These are phyloP conservation scores for Oreochromis tanganicae DNA, from an alignment of 2,113 vertebrate species.

Conservation along the genomic window DNA sequence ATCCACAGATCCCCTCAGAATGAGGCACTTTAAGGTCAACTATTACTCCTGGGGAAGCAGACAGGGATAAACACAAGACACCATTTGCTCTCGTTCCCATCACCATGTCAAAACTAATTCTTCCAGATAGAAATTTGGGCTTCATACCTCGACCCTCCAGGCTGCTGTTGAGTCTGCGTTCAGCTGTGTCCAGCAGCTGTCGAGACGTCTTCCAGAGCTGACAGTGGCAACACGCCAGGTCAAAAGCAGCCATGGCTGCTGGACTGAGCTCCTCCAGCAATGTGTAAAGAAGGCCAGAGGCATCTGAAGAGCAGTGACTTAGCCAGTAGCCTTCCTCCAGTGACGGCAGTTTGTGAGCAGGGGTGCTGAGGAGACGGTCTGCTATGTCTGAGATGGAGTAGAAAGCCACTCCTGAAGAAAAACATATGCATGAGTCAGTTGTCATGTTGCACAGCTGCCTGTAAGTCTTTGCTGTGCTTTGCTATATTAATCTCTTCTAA, in stretches of 20 bases:
- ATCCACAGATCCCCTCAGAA: slow-evolving; percentile 80
- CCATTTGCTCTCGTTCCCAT: not conserved
- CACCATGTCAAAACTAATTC: not conserved
- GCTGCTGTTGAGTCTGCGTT: slow-evolving; percentile 77
- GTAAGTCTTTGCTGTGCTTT: not conserved
- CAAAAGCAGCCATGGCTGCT: slow-evolving; percentile 88
- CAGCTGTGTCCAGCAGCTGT: slow-evolving; percentile 91
- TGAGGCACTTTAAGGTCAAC: slow-evolving; percentile 64
- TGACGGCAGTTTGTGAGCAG: slow-evolving; percentile 74
- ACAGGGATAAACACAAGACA: not conserved
- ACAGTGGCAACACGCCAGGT: slow-evolving; percentile 93
- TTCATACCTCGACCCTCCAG: slow-evolving; percentile 79
- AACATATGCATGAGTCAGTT: not conserved
- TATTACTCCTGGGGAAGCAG: slow-evolving; percentile 69
- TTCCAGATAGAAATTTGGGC: not conserved
- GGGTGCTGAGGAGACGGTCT: slow-evolving; percentile 83
- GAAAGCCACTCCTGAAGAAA: slow-evolving; percentile 86
- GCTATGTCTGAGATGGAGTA: slow-evolving; percentile 96
- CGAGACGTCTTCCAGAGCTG: slow-evolving; percentile 93
- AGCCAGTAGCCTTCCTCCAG: slow-evolving; percentile 90
- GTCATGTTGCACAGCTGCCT: not conserved
- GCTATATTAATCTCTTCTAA: not conserved
- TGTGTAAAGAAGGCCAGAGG: slow-evolving; percentile 62
- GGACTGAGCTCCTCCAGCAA: slow-evolving; percentile 86
- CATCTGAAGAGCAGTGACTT: slow-evolving; percentile 67